Base-by-base conservation (phyloP, 2,113 vertebrate genomes). In the Bubo scandiacus region DNA sequence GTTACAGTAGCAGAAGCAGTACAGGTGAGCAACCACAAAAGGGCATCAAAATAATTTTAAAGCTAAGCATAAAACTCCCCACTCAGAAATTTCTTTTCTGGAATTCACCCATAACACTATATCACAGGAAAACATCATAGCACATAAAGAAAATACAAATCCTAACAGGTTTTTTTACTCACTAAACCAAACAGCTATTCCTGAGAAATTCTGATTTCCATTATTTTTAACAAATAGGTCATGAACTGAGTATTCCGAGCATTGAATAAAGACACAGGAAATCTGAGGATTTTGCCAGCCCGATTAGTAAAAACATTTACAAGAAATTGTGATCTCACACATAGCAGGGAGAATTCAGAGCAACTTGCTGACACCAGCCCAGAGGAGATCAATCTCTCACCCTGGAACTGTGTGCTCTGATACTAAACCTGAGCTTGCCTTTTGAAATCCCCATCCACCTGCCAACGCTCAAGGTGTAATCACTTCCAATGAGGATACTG, bases 171-270 rank as follows among this genome's bases (percentile, higher is more conserved):
- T 83, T 78, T 89, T 90, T 81, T 54, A 84, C 58, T 89, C 81
- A 87, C 74, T 80, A 72, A 94, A 57, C 36, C 59, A 75, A 91
- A 78, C 19, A 65, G 68, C 32, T 61, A 72, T 52, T 93, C 74
- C 72, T 85, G 58, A 95, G 66, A 94, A 87, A 82, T 85, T 88
- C 61, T 47, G 68, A 49, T 84, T 95, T 72, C 40, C 57, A 82
- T 92, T 86, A 13, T 52, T 95, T 94, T 94, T 94, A 85, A 94
- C 59, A 88, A 94, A 59, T 6, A 82, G 94, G 92, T 97, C 92
- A 68, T 91, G 92, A 96, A 94, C 95, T 81, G 72, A 84, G 40
- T 94, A 91, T 96, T 94, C 92, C 17, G 7, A 92, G 88, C 94
- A 94, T 47, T 1, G 8, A 86, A 75, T 73, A 87, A 75, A 79